These are phyloP conservation scores for Glossophaga mutica DNA, from an alignment of 2,797 vertebrate genomes.

Conservation along the genomic window DNA sequence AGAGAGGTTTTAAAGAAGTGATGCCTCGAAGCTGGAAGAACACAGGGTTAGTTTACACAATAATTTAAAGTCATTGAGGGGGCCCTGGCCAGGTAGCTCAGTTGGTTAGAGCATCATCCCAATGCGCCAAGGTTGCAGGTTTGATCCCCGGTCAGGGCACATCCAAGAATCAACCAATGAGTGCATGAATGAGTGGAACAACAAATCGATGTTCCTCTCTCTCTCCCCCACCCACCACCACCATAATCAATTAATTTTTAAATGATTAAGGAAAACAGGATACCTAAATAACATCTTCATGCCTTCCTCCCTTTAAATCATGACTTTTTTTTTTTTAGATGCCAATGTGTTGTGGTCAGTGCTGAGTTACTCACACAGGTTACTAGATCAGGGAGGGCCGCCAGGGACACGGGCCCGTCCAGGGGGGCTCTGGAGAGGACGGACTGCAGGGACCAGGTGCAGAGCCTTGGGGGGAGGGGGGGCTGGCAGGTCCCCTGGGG, in stretches of 20 bases:
- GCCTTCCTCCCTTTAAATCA: not conserved
- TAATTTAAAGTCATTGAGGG: not conserved
- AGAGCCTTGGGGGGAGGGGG: not conserved
- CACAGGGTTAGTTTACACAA: not conserved
- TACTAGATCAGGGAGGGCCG: not conserved
- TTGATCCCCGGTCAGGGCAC: no score
- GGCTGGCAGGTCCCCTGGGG: rapidly evolving
- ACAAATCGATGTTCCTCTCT: no score
- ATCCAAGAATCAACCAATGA: no score
- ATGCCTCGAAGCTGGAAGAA: not conserved
- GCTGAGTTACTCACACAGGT: not conserved
- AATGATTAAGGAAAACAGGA: not conserved
- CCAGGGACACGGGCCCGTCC: not conserved
- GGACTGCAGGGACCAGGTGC: rapidly evolving
- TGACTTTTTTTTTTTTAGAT: no score
- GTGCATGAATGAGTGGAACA: no score
- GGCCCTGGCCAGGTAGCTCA: no score
- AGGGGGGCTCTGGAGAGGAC: not conserved
- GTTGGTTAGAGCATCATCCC: no score
- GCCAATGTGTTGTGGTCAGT: not conserved
- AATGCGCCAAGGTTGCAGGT: no score
- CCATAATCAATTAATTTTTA: no score
- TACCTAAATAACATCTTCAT: not conserved
- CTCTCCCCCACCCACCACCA: no score
- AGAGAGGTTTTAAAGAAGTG: not conserved